These are phyloP conservation scores for Drosophila niveifrons DNA, from an alignment of 2,888 invertebrate genomes.

Conservation along the genomic window DNA sequence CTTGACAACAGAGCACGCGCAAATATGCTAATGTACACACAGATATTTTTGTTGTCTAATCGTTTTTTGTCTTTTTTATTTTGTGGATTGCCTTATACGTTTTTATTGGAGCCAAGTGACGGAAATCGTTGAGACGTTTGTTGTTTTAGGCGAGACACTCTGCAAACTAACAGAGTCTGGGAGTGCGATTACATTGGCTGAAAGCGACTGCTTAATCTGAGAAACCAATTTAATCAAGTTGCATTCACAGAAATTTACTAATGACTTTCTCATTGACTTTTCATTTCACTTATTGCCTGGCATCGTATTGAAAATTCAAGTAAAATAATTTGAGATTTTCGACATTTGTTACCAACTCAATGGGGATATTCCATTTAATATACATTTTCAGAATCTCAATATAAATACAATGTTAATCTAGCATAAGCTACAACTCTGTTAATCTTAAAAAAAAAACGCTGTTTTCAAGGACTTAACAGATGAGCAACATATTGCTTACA, in stretches of 20 bases:
- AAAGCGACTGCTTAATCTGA: slow-evolving; percentile 6
- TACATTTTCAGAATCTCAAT: background rate
- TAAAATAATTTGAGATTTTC: background rate
- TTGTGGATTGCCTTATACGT: slow-evolving; percentile 48
- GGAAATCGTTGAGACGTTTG: slow-evolving; percentile 36
- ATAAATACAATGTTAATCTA: slow-evolving; percentile 17
- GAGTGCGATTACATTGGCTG: slow-evolving; percentile 17
- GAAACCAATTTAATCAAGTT: background rate
- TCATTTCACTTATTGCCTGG: background rate
- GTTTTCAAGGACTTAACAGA: slow-evolving; percentile 19
- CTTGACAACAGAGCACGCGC: slow-evolving; percentile 61
- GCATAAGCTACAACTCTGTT: slow-evolving; percentile 13
- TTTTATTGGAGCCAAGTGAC: slow-evolving; percentile 54
- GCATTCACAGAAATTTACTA: background rate
- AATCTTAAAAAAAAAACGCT: slow-evolving; percentile 3
- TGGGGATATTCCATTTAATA: background rate
- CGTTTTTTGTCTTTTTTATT: slow-evolving; percentile 22
- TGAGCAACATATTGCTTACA: slow-evolving; percentile 24
- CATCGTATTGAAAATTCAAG: background rate
- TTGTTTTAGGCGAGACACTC: slow-evolving; percentile 10
- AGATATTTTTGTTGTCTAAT: slow-evolving; percentile 33
- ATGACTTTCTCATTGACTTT: background rate
- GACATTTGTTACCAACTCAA: background rate
- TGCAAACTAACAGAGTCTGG: slow-evolving; percentile 45
- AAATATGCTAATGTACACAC: slow-evolving; percentile 61